A percentile compares a stretch with the other conserved stretches of the same genome.
These are phyloP conservation scores for Bettongia penicillata DNA, from an alignment of 2,113 vertebrate species.

Conservation along the genomic window DNA sequence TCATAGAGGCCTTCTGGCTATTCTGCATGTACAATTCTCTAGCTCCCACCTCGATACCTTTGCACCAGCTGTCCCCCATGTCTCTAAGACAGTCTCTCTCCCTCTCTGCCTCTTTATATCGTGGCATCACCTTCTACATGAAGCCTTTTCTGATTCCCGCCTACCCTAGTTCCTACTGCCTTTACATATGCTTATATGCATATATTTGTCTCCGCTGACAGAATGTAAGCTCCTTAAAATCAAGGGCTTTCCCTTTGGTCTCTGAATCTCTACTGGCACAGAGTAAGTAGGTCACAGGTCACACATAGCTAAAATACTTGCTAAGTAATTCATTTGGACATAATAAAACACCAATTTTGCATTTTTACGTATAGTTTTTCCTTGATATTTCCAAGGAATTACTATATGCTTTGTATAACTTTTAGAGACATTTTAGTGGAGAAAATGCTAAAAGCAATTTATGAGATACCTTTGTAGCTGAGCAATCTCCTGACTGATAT, in stretches of 20 bases:
- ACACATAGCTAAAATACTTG: neutral
- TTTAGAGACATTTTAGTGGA: neutral
- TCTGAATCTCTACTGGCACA: neutral
- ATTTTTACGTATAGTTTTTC: neutral
- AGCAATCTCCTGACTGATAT: slow-evolving; percentile 96
- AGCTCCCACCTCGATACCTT: neutral
- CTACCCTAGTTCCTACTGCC: neutral
- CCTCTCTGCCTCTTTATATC: neutral
- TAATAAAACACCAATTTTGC: neutral
- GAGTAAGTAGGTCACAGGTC: neutral
- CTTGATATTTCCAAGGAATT: neutral
- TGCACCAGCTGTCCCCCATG: neutral
- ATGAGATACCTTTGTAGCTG: slow-evolving; percentile 92
- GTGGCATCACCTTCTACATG: neutral
- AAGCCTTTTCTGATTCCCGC: neutral
- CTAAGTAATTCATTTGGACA: neutral
- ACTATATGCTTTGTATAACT: neutral
- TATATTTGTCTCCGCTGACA: neutral
- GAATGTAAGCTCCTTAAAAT: neutral
- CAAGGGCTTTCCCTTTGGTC: neutral
- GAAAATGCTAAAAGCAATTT: neutral
- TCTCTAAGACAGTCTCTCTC: neutral
- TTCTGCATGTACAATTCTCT: neutral
- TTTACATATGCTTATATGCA: neutral
- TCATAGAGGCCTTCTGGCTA: neutral